phyloP scores from a whole-genome alignment of 2,113 vertebrate species.

The Callopanchax toddi region DNA sequence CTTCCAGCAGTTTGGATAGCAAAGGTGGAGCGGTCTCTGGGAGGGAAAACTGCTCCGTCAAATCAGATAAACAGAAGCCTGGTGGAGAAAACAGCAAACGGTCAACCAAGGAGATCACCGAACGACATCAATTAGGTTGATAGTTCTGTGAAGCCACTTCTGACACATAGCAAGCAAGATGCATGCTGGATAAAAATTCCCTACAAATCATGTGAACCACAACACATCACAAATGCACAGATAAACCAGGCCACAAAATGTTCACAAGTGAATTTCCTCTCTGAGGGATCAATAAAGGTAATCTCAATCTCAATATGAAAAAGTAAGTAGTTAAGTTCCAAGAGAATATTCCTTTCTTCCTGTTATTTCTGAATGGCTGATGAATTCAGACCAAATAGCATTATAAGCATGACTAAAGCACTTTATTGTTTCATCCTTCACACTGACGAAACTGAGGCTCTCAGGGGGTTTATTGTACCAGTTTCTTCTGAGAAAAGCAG shows the following conservation, averaged over 20 bases:
- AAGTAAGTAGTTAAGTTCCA: too few species aligned
- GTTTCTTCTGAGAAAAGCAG: too few species aligned
- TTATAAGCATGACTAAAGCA: background rate
- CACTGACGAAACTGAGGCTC: background rate
- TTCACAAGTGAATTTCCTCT: too few species aligned
- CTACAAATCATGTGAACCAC: background rate
- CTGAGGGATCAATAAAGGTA: too few species aligned
- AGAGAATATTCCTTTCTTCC: too few species aligned
- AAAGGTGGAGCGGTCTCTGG: constrained; percentile 87
- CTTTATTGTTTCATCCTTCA: background rate
- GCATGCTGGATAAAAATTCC: background rate
- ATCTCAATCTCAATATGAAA: too few species aligned
- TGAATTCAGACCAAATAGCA: background rate
- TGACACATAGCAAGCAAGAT: background rate
- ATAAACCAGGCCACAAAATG: background rate
- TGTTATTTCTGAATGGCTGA: too few species aligned
- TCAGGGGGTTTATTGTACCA: background rate
- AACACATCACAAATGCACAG: background rate
- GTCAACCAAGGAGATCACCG: background rate
- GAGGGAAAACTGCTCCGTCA: constrained; percentile 90
- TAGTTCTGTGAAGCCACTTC: background rate
- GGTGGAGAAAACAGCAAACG: constrained; percentile 23
- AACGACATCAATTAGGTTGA: too few species aligned
- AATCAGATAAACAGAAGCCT: constrained; percentile 86
- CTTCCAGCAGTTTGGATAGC: constrained; percentile 87